Evolutionary conservation across 1,140 invertebrate species (phyloP), one percentile per base, ranked within the genome.

Genomic region (Tenebrio molitor): DNA sequence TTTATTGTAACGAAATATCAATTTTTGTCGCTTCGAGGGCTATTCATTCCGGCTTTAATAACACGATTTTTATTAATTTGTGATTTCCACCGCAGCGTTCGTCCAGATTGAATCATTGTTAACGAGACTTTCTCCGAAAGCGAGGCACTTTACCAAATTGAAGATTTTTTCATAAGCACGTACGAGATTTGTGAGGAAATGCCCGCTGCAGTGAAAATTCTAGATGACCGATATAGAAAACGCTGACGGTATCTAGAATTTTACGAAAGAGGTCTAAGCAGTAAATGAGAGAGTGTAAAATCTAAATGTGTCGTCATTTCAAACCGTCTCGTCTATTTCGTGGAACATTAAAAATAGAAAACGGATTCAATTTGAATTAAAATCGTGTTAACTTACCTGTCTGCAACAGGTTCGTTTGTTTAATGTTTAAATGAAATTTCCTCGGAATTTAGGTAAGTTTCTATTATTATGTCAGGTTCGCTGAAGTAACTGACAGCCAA

Each of bases 1-100:
- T 58, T 58, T 29, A 29, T 58, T 58, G 23, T 58, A 58, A 58
- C 21, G 50, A 29, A 53, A 53, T 15, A 25, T 10, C n/a, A 23
- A 58, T 29, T 58, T 29, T 29, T 58, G 12, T 25, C 50, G 21
- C 21, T 19, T 53, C 8, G 14, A 53, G 8, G 19, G 17, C 19
- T 14, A 19, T 23, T 23, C 46, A 29, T 23, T 58, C 16, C 21
- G 8, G 17, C 19, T 53, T n/a, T 53, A 23, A 53, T 23, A 19
- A 53, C 21, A 14, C 29, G 29, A 58, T 58, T 58, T 23, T 5
- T 58, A 33, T 58, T 58, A 58, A 58, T 58, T 58, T 29, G n/a
- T 46, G 42, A 19, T 46, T 19, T 46, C 14, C 1, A 29, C 50
- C 21, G 12, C 12, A 29, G 29, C 8, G 8, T 50, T 50, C 16